phyloP scores from a whole-genome alignment of 2,888 invertebrate genomes.

The Athripsodes cinereus region DNA sequence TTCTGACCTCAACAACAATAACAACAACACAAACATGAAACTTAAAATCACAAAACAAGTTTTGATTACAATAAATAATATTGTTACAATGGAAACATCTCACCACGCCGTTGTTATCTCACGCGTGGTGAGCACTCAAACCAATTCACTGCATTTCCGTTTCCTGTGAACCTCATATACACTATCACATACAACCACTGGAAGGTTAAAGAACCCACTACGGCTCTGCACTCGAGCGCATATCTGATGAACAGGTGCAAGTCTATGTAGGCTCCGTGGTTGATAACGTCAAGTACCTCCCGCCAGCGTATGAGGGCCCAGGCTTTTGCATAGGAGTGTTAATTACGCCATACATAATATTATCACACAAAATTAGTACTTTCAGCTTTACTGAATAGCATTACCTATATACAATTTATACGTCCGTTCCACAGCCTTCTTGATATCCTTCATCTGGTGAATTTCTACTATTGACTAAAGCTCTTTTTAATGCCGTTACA shows the following conservation, averaged over 20 bases:
- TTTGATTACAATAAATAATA: slow-evolving; percentile 4
- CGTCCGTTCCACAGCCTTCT: slow-evolving; percentile 89
- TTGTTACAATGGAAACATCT: slow-evolving; percentile 7
- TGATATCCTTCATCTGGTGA: slow-evolving; percentile 89
- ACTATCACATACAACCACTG: slow-evolving; percentile 6
- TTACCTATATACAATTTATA: slow-evolving; percentile 46
- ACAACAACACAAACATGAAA: background rate
- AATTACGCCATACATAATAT: background rate
- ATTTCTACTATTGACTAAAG: slow-evolving; percentile 75
- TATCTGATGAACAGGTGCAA: slow-evolving; percentile 9
- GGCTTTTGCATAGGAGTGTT: too few relatives aligned
- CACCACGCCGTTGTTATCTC: slow-evolving; percentile 6
- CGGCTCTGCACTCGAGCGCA: background rate
- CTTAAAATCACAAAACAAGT: slow-evolving; percentile 9
- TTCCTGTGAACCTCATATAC: background rate
- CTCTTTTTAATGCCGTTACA: slow-evolving; percentile 78
- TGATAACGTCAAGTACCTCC: background rate
- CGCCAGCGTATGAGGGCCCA: background rate
- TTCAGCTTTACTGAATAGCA: background rate
- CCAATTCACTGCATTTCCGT: slow-evolving; percentile 17
- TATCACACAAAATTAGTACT: slow-evolving; percentile 1
- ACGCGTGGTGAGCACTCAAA: slow-evolving; percentile 6
- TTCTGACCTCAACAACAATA: background rate
- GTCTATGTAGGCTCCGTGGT: slow-evolving; percentile 1
- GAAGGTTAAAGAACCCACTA: slow-evolving; percentile 5